These are phyloP conservation scores for Acipenser ruthenus DNA, from an alignment of 2,797 vertebrate genomes.

Conservation along the genomic window DNA sequence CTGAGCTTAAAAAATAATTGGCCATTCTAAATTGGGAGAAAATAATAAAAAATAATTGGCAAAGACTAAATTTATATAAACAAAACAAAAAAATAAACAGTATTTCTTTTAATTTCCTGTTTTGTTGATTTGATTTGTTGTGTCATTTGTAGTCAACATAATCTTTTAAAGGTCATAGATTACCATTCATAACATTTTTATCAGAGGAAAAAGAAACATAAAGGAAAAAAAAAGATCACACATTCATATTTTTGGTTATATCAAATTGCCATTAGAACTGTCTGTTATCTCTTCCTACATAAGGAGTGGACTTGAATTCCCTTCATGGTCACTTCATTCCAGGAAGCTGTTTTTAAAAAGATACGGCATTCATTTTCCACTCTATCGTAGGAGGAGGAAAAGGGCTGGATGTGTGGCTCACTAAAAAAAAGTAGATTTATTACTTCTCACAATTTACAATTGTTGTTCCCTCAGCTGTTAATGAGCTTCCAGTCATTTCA, in stretches of 20 bases:
- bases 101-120: no score
- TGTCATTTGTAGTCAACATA: no score
- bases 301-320: background rate
- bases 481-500: background rate
- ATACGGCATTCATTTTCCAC: background rate
- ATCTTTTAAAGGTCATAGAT: no score
- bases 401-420: background rate
- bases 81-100: no score
- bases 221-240: background rate
- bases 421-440: background rate
- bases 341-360: conserved; percentile 1
- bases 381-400: background rate
- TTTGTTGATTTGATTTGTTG: no score
- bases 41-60: no score
- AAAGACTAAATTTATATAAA: no score
- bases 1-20: no score
- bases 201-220: background rate
- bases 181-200: background rate
- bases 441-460: conserved; percentile 1
- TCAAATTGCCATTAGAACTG: no score
- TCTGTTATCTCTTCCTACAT: conserved; percentile 3
- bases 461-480: no score
- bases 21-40: no score
- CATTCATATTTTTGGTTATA: background rate
- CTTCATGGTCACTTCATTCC: background rate